Evolutionary conservation across 2,888 invertebrate species (phyloP).

Genomic region (Calameuta idolon): DNA sequence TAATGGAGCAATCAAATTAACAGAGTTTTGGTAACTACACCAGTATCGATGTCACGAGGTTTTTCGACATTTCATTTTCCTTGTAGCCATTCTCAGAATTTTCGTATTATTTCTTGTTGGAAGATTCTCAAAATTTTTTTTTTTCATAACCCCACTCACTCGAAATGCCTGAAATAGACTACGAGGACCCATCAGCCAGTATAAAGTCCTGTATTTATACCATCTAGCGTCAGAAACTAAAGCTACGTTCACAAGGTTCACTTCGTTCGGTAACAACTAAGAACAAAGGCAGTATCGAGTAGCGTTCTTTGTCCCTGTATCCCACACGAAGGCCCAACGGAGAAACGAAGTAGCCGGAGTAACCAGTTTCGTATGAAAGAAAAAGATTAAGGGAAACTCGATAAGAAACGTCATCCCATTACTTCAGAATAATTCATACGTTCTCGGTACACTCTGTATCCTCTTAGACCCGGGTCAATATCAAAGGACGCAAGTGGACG

Average conservation of each 20-base stretch:
- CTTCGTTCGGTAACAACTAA: background rate
- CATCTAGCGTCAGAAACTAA: background rate
- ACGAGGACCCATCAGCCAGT: background rate
- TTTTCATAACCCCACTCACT: background rate
- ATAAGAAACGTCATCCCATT: slow-evolving; percentile 29
- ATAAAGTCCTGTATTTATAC: background rate
- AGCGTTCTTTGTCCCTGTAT: background rate
- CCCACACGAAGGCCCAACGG: background rate
- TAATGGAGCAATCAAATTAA: background rate
- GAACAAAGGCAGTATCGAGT: background rate
- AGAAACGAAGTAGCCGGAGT: background rate
- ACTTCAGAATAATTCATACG: slow-evolving; percentile 29
- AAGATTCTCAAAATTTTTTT: background rate
- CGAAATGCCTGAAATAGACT: background rate
- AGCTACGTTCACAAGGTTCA: background rate
- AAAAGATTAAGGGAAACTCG: slow-evolving; percentile 24
- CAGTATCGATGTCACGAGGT: background rate
- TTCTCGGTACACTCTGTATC: background rate
- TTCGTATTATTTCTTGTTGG: background rate
- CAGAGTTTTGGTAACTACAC: background rate
- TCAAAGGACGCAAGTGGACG: background rate
- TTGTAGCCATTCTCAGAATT: background rate
- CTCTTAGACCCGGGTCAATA: background rate
- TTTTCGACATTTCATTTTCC: background rate
- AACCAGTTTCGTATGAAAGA: slow-evolving; percentile 30